Conservation (phyloP, 2,113 vertebrate genomes). For the Ciconia stormi region DNA sequence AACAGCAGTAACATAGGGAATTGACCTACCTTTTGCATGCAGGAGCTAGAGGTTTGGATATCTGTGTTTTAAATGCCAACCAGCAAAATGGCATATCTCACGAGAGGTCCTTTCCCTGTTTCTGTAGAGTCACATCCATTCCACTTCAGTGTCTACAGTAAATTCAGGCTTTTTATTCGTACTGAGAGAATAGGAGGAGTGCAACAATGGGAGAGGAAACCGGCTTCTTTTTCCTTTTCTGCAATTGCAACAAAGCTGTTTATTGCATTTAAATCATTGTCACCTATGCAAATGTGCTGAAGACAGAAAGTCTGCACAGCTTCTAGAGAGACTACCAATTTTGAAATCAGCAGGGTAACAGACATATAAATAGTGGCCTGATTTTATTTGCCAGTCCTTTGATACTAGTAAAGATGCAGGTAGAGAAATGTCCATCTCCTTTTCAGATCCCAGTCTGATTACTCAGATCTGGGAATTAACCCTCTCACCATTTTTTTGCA, state of each 20-base stretch:
- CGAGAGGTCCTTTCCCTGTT: background rate
- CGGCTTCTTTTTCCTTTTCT: background rate
- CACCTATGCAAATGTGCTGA: background rate
- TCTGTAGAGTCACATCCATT: background rate
- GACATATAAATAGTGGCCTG: background rate
- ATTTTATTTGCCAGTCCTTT: background rate
- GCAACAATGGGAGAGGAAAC: background rate
- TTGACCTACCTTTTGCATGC: background rate
- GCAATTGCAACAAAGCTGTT: fast-evolving
- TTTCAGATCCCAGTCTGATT: background rate
- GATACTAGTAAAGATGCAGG: background rate
- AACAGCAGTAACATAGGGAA: background rate
- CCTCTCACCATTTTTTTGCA: background rate
- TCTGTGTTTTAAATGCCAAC: background rate
- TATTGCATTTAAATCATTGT: background rate
- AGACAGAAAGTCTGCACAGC: background rate
- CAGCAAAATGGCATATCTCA: fast-evolving
- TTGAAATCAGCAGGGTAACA: background rate
- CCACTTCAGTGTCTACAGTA: background rate
- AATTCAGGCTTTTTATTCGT: background rate
- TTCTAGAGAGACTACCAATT: background rate
- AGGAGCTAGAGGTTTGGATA: background rate
- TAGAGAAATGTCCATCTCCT: background rate
- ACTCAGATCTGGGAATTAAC: background rate
- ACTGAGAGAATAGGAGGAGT: background rate